A percentile compares a stretch with the other conserved stretches of the same genome.
These are phyloP conservation scores for Ypsolopha sequella DNA, from an alignment of 2,888 invertebrate genomes.

Conservation along the genomic window DNA sequence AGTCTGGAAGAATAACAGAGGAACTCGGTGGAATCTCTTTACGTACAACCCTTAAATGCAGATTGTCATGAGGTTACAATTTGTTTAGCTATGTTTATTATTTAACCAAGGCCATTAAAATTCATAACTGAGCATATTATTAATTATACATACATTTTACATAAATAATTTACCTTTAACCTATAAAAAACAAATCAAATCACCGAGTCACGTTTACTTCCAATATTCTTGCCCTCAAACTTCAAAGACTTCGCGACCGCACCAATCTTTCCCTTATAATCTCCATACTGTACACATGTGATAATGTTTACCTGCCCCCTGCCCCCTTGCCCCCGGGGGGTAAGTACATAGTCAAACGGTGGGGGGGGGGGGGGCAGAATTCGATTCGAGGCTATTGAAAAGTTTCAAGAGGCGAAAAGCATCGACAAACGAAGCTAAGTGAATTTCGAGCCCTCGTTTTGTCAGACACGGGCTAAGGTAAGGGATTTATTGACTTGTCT, in stretches of 20 bases:
- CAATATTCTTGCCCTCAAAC: background rate
- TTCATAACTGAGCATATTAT: too few relatives aligned
- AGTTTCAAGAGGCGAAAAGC: slow-evolving; percentile 72
- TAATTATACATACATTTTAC: too few relatives aligned
- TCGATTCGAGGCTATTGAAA: slow-evolving; percentile 69
- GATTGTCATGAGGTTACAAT: too few relatives aligned
- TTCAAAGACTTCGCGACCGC: background rate
- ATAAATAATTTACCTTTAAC: background rate
- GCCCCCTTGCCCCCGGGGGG: slow-evolving; percentile 8
- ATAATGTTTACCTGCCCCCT: background rate
- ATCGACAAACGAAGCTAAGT: slow-evolving; percentile 72
- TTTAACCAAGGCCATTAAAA: too few relatives aligned
- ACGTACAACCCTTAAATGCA: too few relatives aligned
- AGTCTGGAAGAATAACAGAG: too few relatives aligned
- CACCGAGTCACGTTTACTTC: background rate
- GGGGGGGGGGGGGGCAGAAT: slow-evolving; percentile 37
- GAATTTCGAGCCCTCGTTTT: slow-evolving; percentile 65
- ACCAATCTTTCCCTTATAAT: background rate
- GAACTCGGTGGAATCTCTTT: too few relatives aligned
- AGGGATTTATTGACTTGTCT: too few relatives aligned
- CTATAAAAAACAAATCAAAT: background rate
- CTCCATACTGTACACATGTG: background rate
- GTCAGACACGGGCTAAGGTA: slow-evolving; percentile 21
- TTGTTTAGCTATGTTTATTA: too few relatives aligned
- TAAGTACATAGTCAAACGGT: slow-evolving; percentile 12